Percentiles rank a stretch among this genome's conserved stretches.
These are phyloP conservation scores for Catocala sponsa DNA, from an alignment of 2,888 invertebrate species.

Conservation along the genomic window DNA sequence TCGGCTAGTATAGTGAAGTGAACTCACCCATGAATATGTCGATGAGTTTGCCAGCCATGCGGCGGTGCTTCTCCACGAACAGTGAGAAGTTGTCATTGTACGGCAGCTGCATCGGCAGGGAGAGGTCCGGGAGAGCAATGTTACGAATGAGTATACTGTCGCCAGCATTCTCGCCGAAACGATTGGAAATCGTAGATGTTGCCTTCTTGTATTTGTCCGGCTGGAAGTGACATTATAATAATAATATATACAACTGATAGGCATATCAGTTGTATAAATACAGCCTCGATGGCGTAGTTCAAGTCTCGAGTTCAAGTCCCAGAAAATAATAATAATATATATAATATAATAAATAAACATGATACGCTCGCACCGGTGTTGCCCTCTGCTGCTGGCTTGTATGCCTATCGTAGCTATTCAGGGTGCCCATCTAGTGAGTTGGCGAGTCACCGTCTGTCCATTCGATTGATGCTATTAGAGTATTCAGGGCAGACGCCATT, in stretches of 20 bases:
- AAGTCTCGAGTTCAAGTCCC: too few relatives aligned
- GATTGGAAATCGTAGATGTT: slow-evolving; percentile 77
- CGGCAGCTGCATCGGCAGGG: slow-evolving; percentile 88
- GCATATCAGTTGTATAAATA: too few relatives aligned
- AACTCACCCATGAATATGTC: slow-evolving; percentile 88
- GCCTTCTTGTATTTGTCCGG: slow-evolving; percentile 77
- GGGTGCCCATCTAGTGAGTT: too few relatives aligned
- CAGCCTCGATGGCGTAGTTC: background rate
- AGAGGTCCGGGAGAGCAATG: slow-evolving; percentile 90
- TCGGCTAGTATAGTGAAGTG: background rate
- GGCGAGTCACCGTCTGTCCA: too few relatives aligned
- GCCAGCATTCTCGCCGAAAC: slow-evolving; percentile 87
- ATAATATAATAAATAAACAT: too few relatives aligned
- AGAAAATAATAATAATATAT: too few relatives aligned
- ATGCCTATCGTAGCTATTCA: too few relatives aligned
- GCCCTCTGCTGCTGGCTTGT: too few relatives aligned
- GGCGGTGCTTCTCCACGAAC: slow-evolving; percentile 91
- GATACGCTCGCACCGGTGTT: too few relatives aligned
- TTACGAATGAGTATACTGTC: slow-evolving; percentile 87
- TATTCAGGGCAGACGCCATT: too few relatives aligned
- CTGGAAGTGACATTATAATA: slow-evolving; percentile 50
- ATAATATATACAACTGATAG: too few relatives aligned
- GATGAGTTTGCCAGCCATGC: slow-evolving; percentile 90
- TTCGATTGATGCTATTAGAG: too few relatives aligned
- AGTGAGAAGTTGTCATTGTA: slow-evolving; percentile 91